Base-by-base conservation (phyloP, 2,888 invertebrate species). In the Apamea anceps region DNA sequence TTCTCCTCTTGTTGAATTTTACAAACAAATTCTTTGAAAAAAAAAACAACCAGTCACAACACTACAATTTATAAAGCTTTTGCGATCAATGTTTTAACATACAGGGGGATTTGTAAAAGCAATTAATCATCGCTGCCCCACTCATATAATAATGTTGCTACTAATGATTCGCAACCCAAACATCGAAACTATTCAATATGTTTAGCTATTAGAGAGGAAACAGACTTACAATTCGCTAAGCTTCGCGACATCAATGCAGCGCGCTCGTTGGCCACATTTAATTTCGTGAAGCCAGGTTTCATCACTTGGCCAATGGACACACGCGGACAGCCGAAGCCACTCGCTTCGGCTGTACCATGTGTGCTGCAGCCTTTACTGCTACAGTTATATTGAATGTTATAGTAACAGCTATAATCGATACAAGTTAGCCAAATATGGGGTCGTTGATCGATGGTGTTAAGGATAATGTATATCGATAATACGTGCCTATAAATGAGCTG, bases 91-190 rank as follows among this genome's bases (percentile, higher is more conserved):
- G 82, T 67, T 81, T 87, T 84, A 75, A 79, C 82, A 84, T 82
- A 76, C 3, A 78, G 62, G 77, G 81, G 77, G 77, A 72, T 70
- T 28, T 60, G 28, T 74, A 28, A 72, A 65, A 72, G 75, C 70
- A 66, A 89, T 89, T 85, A 88, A 89, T 89, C 88, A 87, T 81
- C 70, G 42, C 70, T 37, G n/a, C 45, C 73, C 82, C 72, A 54
- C 45, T 67, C 66, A 48, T 67, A 68, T 75, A 77, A 79, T 82
- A 80, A 79, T 80, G 68, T 85, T 70, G 60, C 62, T 73, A 84
- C 87, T 92, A 93, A 94, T 92, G 91, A 92, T 92, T 92, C 82
- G 92, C 91, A 90, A 91, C 81, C 91, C 86, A 89, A 77, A 88
- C 79, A 86, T 91, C 45, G 66, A 28, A 88, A 75, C 15, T 85